These are phyloP conservation scores for Andrena minutula DNA, from an alignment of 2,888 invertebrate genomes.

Conservation along the genomic window DNA sequence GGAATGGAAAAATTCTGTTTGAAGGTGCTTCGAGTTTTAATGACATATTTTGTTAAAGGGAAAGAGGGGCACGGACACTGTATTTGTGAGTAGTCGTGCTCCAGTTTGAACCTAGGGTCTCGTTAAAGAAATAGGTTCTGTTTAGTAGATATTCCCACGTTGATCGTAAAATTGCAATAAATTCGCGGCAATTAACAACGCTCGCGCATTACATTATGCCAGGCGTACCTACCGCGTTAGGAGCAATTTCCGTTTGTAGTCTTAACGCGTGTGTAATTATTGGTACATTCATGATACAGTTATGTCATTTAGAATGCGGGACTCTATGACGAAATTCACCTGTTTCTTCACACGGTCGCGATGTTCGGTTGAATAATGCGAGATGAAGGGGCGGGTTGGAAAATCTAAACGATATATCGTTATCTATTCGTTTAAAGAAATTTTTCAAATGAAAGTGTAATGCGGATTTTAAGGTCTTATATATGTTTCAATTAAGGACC, in stretches of 20 bases:
- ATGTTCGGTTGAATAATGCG: not conserved
- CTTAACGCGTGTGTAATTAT: constrained; percentile 29
- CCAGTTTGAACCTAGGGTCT: not conserved
- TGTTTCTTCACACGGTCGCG: constrained; percentile 6
- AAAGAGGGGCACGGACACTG: too few relatives aligned
- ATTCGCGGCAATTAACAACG: constrained; percentile 16
- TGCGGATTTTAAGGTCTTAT: too few relatives aligned
- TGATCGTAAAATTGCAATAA: constrained; percentile 18
- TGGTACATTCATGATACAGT: constrained; percentile 11
- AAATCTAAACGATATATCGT: not conserved
- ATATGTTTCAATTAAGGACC: too few relatives aligned
- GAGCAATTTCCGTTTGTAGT: constrained; percentile 12
- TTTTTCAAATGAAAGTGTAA: not conserved
- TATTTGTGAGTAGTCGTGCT: too few relatives aligned
- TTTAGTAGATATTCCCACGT: constrained; percentile 20
- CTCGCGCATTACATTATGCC: not conserved
- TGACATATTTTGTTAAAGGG: too few relatives aligned
- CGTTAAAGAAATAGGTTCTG: constrained; percentile 20
- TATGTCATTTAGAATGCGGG: constrained; percentile 16
- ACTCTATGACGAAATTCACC: constrained; percentile 12
- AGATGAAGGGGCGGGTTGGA: not conserved
- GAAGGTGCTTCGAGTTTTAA: too few relatives aligned
- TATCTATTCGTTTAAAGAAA: not conserved
- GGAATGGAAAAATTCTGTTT: too few relatives aligned
- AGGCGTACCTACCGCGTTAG: not conserved